phyloP scores from a whole-genome alignment of 2,113 vertebrate species.

The Xyrauchen texanus region DNA sequence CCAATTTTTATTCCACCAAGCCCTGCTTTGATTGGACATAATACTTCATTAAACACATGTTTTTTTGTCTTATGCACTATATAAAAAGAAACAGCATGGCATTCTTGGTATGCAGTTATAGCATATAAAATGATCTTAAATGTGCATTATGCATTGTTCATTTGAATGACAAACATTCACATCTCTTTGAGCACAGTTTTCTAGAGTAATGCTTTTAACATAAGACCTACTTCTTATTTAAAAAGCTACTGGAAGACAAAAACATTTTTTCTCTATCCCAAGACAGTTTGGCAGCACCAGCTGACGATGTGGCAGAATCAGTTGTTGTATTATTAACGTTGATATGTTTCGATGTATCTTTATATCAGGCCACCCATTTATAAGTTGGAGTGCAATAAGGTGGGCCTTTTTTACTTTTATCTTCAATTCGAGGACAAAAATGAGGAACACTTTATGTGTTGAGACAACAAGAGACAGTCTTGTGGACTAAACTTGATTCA shows the following conservation, averaged over 20 bases:
- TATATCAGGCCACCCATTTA: slow-evolving; percentile 11
- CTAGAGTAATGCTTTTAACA: background rate
- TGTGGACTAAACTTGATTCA: slow-evolving; percentile 28
- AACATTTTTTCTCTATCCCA: no score
- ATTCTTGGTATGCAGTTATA: background rate
- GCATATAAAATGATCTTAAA: background rate
- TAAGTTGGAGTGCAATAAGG: background rate
- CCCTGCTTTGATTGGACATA: background rate
- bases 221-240: background rate
- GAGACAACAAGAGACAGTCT: slow-evolving; percentile 14
- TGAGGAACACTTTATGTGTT: slow-evolving; percentile 42
- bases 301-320: background rate
- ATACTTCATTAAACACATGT: background rate
- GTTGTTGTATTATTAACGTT: slow-evolving; percentile 19
- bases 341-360: background rate
- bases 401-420: slow-evolving; percentile 15
- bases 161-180: slow-evolving; percentile 13
- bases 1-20: background rate
- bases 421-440: slow-evolving; percentile 23
- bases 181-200: background rate
- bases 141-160: background rate
- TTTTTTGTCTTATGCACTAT: no score
- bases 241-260: background rate
- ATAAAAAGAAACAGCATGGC: no score
- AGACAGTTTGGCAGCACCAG: background rate